These are phyloP conservation scores for Dryas iulia DNA, from an alignment of 1,140 invertebrate genomes.

Conservation along the genomic window DNA sequence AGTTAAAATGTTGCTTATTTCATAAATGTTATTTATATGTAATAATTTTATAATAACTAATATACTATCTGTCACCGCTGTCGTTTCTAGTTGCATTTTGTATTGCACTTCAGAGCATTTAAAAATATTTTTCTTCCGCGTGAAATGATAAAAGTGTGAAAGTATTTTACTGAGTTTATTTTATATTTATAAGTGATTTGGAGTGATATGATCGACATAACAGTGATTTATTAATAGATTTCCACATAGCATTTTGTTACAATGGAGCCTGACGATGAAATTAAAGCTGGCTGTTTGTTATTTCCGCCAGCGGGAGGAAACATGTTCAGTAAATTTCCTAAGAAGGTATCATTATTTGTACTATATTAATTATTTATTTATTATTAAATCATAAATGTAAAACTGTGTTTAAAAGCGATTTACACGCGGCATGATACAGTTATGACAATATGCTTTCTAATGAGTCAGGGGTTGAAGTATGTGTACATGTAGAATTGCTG, in stretches of 20 bases:
- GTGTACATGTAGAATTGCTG: conserved; percentile 26
- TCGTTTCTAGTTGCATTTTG: conserved; percentile 19
- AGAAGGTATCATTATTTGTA: conserved; percentile 71
- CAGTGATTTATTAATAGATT: neutral
- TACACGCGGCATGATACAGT: conserved; percentile 16
- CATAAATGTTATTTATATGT: too few relatives aligned
- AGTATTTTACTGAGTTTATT: neutral
- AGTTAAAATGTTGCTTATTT: too few relatives aligned
- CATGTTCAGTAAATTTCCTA: conserved; percentile 79
- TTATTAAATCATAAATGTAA: neutral
- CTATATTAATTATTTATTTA: neutral
- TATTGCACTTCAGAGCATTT: conserved; percentile 18
- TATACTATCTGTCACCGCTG: neutral
- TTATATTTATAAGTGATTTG: neutral
- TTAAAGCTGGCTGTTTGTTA: conserved; percentile 84
- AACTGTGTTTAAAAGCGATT: neutral
- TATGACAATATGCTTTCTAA: conserved; percentile 42
- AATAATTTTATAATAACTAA: too few relatives aligned
- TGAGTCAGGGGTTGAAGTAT: conserved; percentile 41
- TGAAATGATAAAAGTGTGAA: conserved; percentile 5
- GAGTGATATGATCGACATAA: conserved; percentile 20
- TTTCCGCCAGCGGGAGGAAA: conserved; percentile 86
- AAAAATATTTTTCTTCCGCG: conserved; percentile 22
- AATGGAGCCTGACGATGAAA: conserved; percentile 85
- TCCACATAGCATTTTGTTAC: conserved; percentile 21